Base-by-base conservation (phyloP, 1,140 invertebrate species). In the Solen grandis region DNA sequence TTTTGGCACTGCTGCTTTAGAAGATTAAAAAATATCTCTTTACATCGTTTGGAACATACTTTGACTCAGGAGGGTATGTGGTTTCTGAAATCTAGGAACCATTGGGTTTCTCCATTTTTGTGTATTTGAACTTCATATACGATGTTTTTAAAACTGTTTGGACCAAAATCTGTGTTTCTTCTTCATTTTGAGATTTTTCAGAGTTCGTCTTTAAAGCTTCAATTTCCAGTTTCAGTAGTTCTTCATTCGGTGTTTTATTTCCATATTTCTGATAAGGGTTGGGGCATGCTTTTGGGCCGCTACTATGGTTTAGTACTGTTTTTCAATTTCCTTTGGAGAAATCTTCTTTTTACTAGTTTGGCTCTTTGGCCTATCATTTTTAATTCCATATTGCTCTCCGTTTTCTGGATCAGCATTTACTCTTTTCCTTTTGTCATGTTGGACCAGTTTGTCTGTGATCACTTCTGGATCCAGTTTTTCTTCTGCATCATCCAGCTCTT, bases 81-180 rank as follows among this genome's bases (percentile, higher is more conserved):
- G 27, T 70, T 70, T 22, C 55, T 2, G 29, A 29, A 70, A 52
- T n/a, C 50, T 5, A 33, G 3, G 14, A 54, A 35, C 33, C 50
- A 70, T 13, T 55, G 1, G 54, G 25, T 55, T 16, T 54, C 14
- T n/a, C 29, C 50, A 70, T 70, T 55, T 54, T n/a, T 10, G 10
- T 41, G n/a, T 33, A 27, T 35, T 5, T 19, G 22, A 3, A 31
- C 27, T 59, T 59, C 8, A 59, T 10, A 14, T 8, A 59, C 10
- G 5, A 27, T 75, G 33, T 50, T 60, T n/a, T 63, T 75, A n/a
- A n/a, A n/a, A n/a, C n/a, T 63, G 59, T 52, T 31, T 19, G 38
- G 65, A 22, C 50, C 57, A 38, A 52, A 63, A 27, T 75, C n/a
- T 36, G n/a, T 8, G 5, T 55, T 55, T 55, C 54, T 55, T 27